Evolutionary conservation across 1,140 invertebrate genomes (phyloP).

Genomic region (Lamellibrachia luymesi): DNA sequence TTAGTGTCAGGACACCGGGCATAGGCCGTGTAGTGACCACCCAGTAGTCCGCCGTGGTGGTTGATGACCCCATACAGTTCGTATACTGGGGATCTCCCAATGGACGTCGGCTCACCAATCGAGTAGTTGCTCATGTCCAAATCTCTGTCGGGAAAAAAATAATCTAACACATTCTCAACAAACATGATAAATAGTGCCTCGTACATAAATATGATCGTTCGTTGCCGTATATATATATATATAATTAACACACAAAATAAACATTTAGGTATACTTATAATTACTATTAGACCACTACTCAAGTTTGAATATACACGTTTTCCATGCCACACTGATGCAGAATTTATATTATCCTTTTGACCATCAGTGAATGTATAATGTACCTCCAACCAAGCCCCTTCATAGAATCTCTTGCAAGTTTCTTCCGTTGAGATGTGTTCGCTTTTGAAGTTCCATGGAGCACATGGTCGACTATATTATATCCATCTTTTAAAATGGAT

Average conservation of each 20-base stretch:
- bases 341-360: too few relatives aligned
- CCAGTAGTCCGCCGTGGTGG: conserved; percentile 61
- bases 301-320: background rate
- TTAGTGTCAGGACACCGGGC: conserved; percentile 49
- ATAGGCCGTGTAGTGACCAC: conserved; percentile 63
- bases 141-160: conserved; percentile 38
- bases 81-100: conserved; percentile 54
- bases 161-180: background rate
- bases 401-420: too few relatives aligned
- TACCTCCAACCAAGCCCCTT: too few relatives aligned
- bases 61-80: conserved; percentile 64
- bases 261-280: background rate
- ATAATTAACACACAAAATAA: background rate
- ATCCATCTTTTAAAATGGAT: background rate
- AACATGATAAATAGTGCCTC: background rate
- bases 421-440: too few relatives aligned
- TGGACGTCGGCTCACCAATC: conserved; percentile 33
- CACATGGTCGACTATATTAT: too few relatives aligned
- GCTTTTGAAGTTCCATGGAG: too few relatives aligned
- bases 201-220: background rate
- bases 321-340: too few relatives aligned
- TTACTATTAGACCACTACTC: background rate
- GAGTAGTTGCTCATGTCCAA: conserved; percentile 58
- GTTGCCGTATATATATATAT: background rate
- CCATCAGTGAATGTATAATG: too few relatives aligned